Conservation (phyloP, 1,140 invertebrate species). For the Hyposmocoma kahamanoa region DNA sequence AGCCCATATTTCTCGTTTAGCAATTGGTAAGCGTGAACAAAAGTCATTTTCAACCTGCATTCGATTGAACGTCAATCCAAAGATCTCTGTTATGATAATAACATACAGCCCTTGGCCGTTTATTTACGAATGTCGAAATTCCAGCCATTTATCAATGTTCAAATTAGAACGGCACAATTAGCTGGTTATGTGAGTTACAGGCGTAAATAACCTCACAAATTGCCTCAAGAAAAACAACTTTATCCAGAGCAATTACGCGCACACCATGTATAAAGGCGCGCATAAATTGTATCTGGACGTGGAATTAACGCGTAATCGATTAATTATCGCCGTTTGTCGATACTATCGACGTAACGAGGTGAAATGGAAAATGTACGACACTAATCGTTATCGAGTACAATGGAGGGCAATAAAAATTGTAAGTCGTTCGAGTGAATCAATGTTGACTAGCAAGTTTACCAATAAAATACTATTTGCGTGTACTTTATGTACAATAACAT, state of each 20-base stretch:
- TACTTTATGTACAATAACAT: too few relatives aligned
- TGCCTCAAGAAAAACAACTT: conserved; percentile 23
- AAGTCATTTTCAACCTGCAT: too few relatives aligned
- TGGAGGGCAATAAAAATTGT: background rate
- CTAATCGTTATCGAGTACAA: background rate
- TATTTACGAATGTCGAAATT: conserved; percentile 8
- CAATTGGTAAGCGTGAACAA: conserved; percentile 26
- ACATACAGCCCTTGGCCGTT: conserved; percentile 8
- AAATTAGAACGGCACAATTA: conserved; percentile 22
- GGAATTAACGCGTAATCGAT: conserved; percentile 18
- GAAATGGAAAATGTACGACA: background rate
- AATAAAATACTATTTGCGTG: too few relatives aligned
- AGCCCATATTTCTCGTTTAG: conserved; percentile 21
- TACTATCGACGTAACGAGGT: conserved; percentile 6
- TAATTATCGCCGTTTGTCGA: conserved; percentile 20
- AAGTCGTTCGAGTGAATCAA: background rate
- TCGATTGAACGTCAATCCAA: too few relatives aligned
- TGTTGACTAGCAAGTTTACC: background rate
- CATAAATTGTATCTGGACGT: conserved; percentile 14
- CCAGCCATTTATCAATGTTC: background rate
- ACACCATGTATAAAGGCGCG: conserved; percentile 11
- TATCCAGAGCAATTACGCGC: conserved; percentile 21
- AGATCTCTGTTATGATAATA: conserved; percentile 13
- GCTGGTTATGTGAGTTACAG: conserved; percentile 12
- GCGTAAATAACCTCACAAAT: conserved; percentile 10